Evolutionary conservation across 2,797 vertebrate species (phyloP).

Genomic region (Phataginus tricuspis): DNA sequence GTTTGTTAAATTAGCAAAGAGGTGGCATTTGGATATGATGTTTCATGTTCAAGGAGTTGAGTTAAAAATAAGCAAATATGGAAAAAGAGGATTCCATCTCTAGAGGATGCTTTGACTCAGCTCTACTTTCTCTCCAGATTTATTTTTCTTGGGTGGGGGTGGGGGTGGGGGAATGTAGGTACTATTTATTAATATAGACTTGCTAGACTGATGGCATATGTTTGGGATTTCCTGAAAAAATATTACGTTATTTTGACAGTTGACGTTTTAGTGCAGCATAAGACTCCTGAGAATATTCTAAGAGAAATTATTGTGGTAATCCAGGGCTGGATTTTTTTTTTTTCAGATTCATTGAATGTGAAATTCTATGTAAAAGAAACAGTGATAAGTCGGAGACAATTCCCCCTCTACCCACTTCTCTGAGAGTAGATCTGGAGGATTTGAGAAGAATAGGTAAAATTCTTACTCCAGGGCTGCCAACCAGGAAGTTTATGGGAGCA

Average conservation of each 20-base stretch:
- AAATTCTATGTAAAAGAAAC: slow-evolving; percentile 9
- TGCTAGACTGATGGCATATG: not conserved
- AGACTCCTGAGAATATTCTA: not conserved
- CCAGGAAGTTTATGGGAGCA: not conserved
- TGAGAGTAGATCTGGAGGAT: not conserved
- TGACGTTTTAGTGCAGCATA: not conserved
- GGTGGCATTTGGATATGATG: not conserved
- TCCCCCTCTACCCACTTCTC: not conserved
- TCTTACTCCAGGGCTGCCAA: not conserved
- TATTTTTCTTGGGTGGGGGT: not conserved
- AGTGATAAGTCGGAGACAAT: not conserved
- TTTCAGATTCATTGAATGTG: not conserved
- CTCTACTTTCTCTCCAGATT: not conserved
- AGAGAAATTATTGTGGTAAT: not conserved
- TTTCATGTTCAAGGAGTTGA: slow-evolving; percentile 22
- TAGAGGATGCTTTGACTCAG: not conserved
- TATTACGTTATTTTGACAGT: slow-evolving; percentile 7
- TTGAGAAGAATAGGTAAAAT: not conserved
- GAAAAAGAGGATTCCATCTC: not conserved
- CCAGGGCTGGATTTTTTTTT: not conserved
- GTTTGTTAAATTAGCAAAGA: slow-evolving; percentile 8
- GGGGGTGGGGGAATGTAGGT: rapidly evolving
- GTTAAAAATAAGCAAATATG: slow-evolving; percentile 42
- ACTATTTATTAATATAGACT: not conserved
- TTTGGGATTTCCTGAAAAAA: slow-evolving; percentile 45